Base-by-base conservation (phyloP, 2,797 vertebrate species). In the Loriculus beryllinus region DNA sequence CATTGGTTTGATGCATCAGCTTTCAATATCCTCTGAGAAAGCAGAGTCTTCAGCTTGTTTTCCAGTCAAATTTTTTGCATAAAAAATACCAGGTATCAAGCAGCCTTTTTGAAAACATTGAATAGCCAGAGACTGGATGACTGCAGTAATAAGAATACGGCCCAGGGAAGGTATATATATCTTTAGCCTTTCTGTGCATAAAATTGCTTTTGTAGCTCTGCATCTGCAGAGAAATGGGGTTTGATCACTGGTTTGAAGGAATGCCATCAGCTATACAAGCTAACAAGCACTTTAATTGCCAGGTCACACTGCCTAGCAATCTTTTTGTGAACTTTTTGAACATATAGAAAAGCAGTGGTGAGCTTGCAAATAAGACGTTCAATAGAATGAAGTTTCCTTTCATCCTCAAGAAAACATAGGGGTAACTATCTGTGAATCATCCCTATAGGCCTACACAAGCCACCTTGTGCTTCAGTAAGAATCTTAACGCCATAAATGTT, bases 391-490 rank as follows among this genome's bases (percentile, higher is more conserved):
- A 81, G 16, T 51, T 87, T 83, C 64, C 47, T 92, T 89, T 93
- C 14, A 35, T 47, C 45, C 83, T 77, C 39, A 87, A 83, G 82
- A 59, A 83, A 92, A 39, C 22, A 35, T 9, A 75, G 35, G 68
- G 42, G 22, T 88, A 65, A 79, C 57, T 92, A 29, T 57, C n/a
- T 75, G 8, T 95, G 95, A 96, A 47, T 95, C 88, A 94, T 91
- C 54, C 42, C 47, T 65, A 21, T 39, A 48, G 86, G 76, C 49
- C 79, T 82, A 91, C 92, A 91, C 29, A 79, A 72, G 84, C 76
- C 92, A 94, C 82, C 82, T 90, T 93, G 84, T 95, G 91, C 76
- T 91, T 92, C 82, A 67, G 48, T 42, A 79, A 64, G 79, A 83
- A 81, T 83, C 51, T 78, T 92, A 96, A 90, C 72, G 59, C 40